Base-by-base conservation (phyloP, 1,140 invertebrate species). In the Palaemon carinicauda region DNA sequence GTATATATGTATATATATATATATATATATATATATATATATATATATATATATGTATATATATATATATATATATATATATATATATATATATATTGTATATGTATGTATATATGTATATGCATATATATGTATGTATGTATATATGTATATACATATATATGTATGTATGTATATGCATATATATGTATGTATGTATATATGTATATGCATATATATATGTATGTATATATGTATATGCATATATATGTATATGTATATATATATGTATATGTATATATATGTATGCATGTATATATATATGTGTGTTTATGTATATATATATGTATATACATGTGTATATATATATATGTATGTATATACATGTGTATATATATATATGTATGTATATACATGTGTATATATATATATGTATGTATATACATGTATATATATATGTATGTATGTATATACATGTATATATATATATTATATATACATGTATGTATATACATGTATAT, bases 71-170 rank as follows among this genome's bases (percentile, higher is more conserved):
- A 65, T 65, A 65, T 65, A 65, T 65, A 65, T 65, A 65, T 65
- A 65, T 65, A 65, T 65, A 65, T 65, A n/a, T n/a, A n/a, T n/a
- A n/a, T n/a, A n/a, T n/a, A n/a, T n/a, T n/a, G n/a, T n/a, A n/a
- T n/a, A n/a, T n/a, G n/a, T n/a, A n/a, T n/a, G n/a, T n/a, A n/a
- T n/a, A n/a, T n/a, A n/a, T n/a, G n/a, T n/a, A n/a, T n/a, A n/a
- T n/a, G n/a, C n/a, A 65, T 65, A 65, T 65, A 65, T 65, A 65
- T 65, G 29, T 65, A 65, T 65, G 19, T 65, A 65, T 65, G 29
- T 65, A 65, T 65, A 65, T 65, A 65, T 65, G 29, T 65, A 65
- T 65, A 65, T 65, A 65, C 29, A 65, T 65, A 65, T 65, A 65
- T 65, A 65, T 65, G 29, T 65, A 65, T 65, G 29, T 65, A 65